Percentiles rank a stretch among this genome's conserved stretches.
Conservation (phyloP, 2,113 vertebrate genomes). For the Planiliza haematocheilus region DNA sequence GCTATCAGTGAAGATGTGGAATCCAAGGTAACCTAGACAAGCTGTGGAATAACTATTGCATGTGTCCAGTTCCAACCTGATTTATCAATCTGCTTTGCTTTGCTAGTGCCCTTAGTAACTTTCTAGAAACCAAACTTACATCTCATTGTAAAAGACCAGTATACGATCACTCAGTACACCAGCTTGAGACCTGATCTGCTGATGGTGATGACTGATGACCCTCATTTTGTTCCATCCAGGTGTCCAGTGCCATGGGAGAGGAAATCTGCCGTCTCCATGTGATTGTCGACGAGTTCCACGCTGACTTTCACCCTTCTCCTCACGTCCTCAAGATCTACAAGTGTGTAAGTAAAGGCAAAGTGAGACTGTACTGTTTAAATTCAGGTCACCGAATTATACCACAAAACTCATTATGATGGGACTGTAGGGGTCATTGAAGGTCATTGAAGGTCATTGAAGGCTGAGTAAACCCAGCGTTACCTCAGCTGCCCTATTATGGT, state of each 20-base stretch:
- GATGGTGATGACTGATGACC: not conserved
- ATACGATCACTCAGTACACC: not conserved
- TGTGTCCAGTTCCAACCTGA: not conserved
- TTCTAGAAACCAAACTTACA: not conserved
- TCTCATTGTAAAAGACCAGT: not conserved
- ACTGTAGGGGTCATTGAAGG: no score
- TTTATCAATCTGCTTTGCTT: no score
- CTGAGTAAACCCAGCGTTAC: no score
- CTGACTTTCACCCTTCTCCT: conserved; percentile 92
- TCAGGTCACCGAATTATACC: no score
- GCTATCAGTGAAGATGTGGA: conserved; percentile 92
- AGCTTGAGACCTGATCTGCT: not conserved
- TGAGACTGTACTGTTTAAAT: not conserved
- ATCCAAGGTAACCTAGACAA: conserved; percentile 83
- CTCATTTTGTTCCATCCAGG: conserved; percentile 79
- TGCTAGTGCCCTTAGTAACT: no score
- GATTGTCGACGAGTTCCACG: conserved; percentile 92
- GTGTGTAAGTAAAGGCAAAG: conserved; percentile 82
- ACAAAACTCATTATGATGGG: no score
- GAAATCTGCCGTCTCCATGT: conserved; percentile 96
- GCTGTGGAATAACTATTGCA: no score
- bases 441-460: no score
- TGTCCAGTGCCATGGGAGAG: conserved; percentile 94
- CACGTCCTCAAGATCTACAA: conserved; percentile 94
- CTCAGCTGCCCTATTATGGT: no score